These are phyloP conservation scores for Triplophysa tibetana DNA, from an alignment of 2,113 vertebrate genomes.

Conservation along the genomic window DNA sequence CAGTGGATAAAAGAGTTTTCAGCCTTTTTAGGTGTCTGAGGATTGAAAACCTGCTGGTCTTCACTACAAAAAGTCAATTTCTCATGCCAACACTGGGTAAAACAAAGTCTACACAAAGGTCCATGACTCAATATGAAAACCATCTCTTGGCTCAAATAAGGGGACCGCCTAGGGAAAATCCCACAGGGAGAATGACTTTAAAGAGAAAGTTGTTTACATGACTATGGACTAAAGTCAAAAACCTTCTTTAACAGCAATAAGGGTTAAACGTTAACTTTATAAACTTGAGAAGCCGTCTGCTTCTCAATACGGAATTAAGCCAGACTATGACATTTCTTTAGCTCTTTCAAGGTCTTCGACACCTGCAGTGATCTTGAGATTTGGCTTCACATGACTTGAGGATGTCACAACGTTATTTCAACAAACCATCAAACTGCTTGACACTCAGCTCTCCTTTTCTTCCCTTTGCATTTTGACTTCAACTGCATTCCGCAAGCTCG, in stretches of 20 bases:
- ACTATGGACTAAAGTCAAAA: neutral
- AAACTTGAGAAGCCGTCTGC: neutral
- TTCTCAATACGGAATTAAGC: neutral
- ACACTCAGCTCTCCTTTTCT: neutral
- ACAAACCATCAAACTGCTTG: conserved; percentile 7
- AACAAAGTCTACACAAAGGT: conserved; percentile 17
- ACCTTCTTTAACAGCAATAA: conserved; percentile 1
- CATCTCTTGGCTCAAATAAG: neutral
- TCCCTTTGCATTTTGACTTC: neutral
- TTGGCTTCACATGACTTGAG: neutral
- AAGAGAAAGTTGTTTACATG: neutral
- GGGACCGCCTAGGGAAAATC: neutral
- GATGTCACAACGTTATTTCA: conserved; percentile 15
- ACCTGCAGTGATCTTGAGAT: conserved; percentile 22
- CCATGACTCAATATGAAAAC: neutral
- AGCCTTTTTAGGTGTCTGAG: neutral
- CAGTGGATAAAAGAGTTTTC: neutral
- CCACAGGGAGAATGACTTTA: neutral
- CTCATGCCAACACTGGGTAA: neutral
- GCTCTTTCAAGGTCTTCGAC: conserved; percentile 29
- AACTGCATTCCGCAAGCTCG: neutral
- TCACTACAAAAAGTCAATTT: neutral
- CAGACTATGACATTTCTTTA: conserved; percentile 34
- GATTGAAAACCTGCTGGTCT: neutral
- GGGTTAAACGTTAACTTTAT: conserved; percentile 36